Percentiles rank a stretch among this genome's conserved stretches.
phyloP scores from a whole-genome alignment of 2,888 invertebrate genomes.

The Ecdyonurus torrentis region DNA sequence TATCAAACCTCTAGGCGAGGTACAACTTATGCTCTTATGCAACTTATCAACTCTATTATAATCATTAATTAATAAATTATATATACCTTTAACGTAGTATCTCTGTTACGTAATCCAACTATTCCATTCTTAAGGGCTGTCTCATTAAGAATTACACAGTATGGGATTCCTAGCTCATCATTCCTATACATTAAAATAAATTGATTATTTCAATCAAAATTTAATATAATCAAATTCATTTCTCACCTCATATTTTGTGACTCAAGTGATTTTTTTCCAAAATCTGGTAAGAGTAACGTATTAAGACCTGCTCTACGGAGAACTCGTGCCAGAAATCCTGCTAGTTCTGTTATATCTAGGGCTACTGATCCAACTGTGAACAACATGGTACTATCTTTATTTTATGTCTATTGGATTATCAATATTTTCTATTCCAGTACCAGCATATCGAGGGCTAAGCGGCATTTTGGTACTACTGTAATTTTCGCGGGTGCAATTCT shows the following conservation, averaged over 20 bases:
- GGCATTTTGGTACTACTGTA: no score
- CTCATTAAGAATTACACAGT: conserved; percentile 49
- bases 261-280: conserved; percentile 24
- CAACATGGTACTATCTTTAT: no score
- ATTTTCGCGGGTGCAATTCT: no score
- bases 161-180: conserved; percentile 51
- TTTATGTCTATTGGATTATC: no score
- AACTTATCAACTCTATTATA: no score
- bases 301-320: conserved; percentile 29
- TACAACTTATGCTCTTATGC: no score
- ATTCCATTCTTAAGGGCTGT: conserved; percentile 53
- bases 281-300: conserved; percentile 23
- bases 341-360: conserved; percentile 33
- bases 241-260: conserved; percentile 13
- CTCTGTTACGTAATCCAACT: conserved; percentile 33
- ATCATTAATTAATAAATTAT: no score
- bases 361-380: not conserved
- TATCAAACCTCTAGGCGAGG: no score
- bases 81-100: conserved; percentile 43
- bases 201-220: not conserved
- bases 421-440: no score
- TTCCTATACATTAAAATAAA: no score
- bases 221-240: not conserved
- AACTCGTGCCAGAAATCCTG: conserved; percentile 35
- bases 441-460: no score